Evolutionary conservation across 2,113 vertebrate species (phyloP), one percentile per base, ranked within the genome.

Genomic region (Ophiodon elongatus): DNA sequence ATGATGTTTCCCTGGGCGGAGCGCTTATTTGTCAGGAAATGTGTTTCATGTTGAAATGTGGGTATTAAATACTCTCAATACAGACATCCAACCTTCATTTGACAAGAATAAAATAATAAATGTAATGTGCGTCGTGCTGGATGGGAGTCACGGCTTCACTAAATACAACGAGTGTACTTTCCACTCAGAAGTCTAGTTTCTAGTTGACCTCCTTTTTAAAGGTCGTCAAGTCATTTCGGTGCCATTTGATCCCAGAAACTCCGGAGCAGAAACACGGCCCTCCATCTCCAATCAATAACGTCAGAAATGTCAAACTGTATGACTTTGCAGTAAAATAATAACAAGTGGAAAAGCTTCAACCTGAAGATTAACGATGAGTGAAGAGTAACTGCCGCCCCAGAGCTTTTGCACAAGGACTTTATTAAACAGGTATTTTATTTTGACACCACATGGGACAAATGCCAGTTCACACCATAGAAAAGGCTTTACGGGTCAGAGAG

Each of bases 271-370:
- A 33, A 33, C n/a, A 1, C 27, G 21, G 25, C 15, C 23, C 67
- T 59, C 56, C 35, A 60, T 52, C 41, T 29, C 8, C 25, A 60
- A 82, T 85, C 79, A 64, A 82, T 73, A 19, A 45, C 52, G 65
- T 80, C 59, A 76, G 19, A 79, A 29, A n/a, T 31, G 56, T 60
- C 62, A 27, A 72, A 73, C 45, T 56, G 56, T 56, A 21, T 27
- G 75, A 56, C 60, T 74, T 60, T 68, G 66, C 54, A 5, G 47
- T n/a, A 37, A 29, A 69, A 63, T 11, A 57, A 45, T 56, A 6
- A n/a, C n/a, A n/a, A 76, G 11, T 50, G 23, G 19, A 64, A 41
- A 31, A 33, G 64, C 33, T 37, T 57, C 27, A 45, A 6, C 67
- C 4, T 5, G 1, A 37, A 74, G 65, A 65, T 80, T 45, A 65